phyloP scores from a whole-genome alignment of 2,888 invertebrate species.

The Dynastes grantii region DNA sequence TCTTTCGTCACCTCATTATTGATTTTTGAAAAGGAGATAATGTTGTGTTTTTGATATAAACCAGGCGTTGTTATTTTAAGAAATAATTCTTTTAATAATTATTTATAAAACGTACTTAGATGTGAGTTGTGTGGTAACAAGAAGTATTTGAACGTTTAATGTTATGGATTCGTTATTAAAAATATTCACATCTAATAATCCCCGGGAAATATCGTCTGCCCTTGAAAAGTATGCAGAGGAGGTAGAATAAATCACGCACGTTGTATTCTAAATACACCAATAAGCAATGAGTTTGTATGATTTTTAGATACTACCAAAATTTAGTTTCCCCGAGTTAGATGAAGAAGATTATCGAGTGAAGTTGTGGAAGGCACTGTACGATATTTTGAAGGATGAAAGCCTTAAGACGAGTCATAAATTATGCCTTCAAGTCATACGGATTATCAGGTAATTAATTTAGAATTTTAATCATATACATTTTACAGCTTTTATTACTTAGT shows the following conservation, averaged over 20 bases:
- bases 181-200: slow-evolving; percentile 52
- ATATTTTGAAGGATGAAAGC: slow-evolving; percentile 72
- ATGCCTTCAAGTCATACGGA: slow-evolving; percentile 76
- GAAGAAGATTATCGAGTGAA: slow-evolving; percentile 72
- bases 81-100: neutral
- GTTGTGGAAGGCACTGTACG: slow-evolving; percentile 77
- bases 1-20: neutral
- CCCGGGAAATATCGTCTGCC: slow-evolving; percentile 59
- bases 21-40: too few species aligned
- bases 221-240: slow-evolving; percentile 68
- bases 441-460: slow-evolving; percentile 75
- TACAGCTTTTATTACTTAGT: slow-evolving; percentile 70
- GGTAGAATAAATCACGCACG: slow-evolving; percentile 64
- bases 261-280: neutral
- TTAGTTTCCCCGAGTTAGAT: slow-evolving; percentile 77
- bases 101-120: neutral
- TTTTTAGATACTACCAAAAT: slow-evolving; percentile 74
- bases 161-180: slow-evolving; percentile 53
- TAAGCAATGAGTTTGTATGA: neutral
- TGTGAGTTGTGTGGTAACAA: neutral
- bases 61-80: neutral
- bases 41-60: slow-evolving; percentile 6
- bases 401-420: slow-evolving; percentile 71
- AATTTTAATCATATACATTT: neutral
- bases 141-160: neutral